These are phyloP conservation scores for Athrips mouffetella DNA, from an alignment of 2,888 invertebrate species.

Conservation along the genomic window DNA sequence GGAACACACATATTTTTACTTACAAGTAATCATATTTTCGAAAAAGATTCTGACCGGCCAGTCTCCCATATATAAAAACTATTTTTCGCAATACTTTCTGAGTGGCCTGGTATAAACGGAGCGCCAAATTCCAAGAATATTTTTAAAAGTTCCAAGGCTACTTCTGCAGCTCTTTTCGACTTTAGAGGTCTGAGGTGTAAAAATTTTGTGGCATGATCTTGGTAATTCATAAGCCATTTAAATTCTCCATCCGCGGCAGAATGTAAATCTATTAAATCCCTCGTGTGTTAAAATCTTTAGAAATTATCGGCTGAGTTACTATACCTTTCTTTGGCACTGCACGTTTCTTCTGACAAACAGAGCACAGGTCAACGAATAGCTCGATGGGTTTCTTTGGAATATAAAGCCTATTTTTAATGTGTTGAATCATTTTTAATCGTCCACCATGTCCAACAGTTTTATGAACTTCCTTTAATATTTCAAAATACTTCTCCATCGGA, in stretches of 20 bases:
- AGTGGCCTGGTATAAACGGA: too few relatives aligned
- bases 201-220: constrained; percentile 35
- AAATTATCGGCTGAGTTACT: constrained; percentile 29
- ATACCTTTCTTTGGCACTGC: constrained; percentile 22
- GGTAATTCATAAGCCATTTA: constrained; percentile 33
- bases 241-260: constrained; percentile 31
- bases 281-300: constrained; percentile 29
- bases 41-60: too few relatives aligned
- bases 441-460: constrained; percentile 13
- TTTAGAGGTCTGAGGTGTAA: constrained; percentile 27
- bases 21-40: too few relatives aligned
- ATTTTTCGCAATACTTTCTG: too few relatives aligned
- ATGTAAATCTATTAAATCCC: constrained; percentile 36
- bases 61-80: too few relatives aligned
- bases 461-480: constrained; percentile 12
- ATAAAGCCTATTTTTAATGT: constrained; percentile 12
- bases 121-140: constrained; percentile 13
- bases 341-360: constrained; percentile 14
- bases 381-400: constrained; percentile 16
- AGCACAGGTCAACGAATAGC: constrained; percentile 14
- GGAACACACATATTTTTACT: too few relatives aligned
- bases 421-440: constrained; percentile 10
- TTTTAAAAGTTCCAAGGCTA: constrained; percentile 29
- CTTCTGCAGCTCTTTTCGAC: constrained; percentile 27
- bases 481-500: constrained; percentile 11